Evolutionary conservation across 2,113 vertebrate genomes (phyloP).

Genomic region (Macaca mulatta): DNA sequence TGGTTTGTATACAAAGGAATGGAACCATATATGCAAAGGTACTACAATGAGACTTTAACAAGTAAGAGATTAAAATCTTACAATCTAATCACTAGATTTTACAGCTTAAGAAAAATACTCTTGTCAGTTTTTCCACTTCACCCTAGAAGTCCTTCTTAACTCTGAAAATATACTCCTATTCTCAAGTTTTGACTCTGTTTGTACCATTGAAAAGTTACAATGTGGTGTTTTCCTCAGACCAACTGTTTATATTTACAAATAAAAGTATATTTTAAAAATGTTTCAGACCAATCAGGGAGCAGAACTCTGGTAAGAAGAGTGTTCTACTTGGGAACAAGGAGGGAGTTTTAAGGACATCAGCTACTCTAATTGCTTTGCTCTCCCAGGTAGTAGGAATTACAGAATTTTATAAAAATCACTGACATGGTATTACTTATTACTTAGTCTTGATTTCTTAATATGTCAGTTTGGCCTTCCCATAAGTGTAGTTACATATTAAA

Average conservation of each 20-base stretch:
- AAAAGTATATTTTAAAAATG: not conserved
- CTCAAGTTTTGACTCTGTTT: conserved; percentile 1
- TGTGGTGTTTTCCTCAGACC: conserved; percentile 24
- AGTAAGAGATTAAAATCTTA: not conserved
- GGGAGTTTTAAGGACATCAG: not conserved
- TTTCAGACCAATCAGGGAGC: not conserved
- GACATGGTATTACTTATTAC: not conserved
- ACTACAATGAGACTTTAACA: not conserved
- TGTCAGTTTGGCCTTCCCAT: not conserved
- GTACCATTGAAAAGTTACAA: not conserved
- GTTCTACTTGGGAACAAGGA: not conserved
- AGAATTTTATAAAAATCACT: not conserved
- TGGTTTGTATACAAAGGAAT: not conserved
- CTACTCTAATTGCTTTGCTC: not conserved
- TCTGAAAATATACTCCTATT: not conserved
- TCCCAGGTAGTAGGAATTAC: not conserved
- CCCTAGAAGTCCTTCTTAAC: not conserved
- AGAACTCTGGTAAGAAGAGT: not conserved
- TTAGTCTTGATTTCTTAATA: not conserved
- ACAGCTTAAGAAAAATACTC: not conserved
- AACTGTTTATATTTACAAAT: not conserved
- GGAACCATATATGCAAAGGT: not conserved
- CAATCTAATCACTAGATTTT: not conserved
- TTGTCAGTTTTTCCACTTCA: not conserved
- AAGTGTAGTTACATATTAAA: not conserved